Percentiles rank a stretch among this genome's conserved stretches.
These are phyloP conservation scores for Vandiemenella viatica DNA, from an alignment of 2,888 invertebrate species.

Conservation along the genomic window DNA sequence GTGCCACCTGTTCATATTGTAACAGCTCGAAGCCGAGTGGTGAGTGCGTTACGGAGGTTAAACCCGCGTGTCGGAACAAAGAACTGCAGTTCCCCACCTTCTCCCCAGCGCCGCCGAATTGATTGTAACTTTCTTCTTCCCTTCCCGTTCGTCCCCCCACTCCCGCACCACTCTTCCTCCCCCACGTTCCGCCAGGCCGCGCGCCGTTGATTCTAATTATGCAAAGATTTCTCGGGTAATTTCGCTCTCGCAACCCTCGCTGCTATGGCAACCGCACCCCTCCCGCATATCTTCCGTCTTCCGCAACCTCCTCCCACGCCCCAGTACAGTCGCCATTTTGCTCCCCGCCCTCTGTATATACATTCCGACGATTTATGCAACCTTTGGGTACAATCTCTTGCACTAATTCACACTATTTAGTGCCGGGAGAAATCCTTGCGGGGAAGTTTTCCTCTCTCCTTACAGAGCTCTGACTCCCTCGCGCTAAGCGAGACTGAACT, in stretches of 20 bases:
- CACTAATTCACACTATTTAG: conserved; percentile 4
- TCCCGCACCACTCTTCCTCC: neutral
- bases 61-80: neutral
- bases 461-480: no score
- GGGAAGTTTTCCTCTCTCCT: neutral
- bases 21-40: no score
- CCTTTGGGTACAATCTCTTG: conserved; percentile 1
- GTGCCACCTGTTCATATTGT: no score
- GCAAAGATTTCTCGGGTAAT: conserved; percentile 10
- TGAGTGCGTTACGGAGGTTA: no score
- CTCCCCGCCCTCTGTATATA: conserved; percentile 1
- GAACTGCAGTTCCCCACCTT: neutral
- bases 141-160: no score
- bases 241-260: neutral
- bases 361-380: conserved; percentile 2
- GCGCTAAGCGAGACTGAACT: no score
- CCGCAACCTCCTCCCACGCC: neutral
- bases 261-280: conserved; percentile 4
- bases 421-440: neutral
- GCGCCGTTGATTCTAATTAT: conserved; percentile 10
- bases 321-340: conserved; percentile 8
- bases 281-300: conserved; percentile 3
- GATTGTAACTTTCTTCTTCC: conserved; percentile 2
- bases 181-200: neutral
- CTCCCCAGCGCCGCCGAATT: no score